These are phyloP conservation scores for Phaonia tiefii DNA, from an alignment of 2,888 invertebrate genomes.

Conservation along the genomic window DNA sequence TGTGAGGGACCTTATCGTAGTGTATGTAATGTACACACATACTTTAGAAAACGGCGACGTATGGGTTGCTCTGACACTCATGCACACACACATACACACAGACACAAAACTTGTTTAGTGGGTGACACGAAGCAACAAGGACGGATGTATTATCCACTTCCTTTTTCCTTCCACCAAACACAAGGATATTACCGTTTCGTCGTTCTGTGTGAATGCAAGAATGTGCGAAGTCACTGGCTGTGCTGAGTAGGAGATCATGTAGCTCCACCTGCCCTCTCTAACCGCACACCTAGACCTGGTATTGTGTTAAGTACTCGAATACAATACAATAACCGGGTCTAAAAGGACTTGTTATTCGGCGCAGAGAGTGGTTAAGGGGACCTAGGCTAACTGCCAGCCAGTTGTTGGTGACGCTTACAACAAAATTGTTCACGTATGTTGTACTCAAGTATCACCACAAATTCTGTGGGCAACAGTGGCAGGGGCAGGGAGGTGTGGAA, in stretches of 20 bases:
- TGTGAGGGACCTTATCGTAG: not conserved
- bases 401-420: conserved; percentile 34
- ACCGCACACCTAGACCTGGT: not conserved
- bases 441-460: not conserved
- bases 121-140: conserved; percentile 81
- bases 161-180: conserved; percentile 82
- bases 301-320: conserved; percentile 35
- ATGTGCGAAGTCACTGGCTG: conserved; percentile 39
- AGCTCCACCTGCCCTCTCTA: conserved; percentile 44
- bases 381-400: conserved; percentile 37
- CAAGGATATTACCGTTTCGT: conserved; percentile 81
- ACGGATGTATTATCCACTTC: conserved; percentile 82
- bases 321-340: conserved; percentile 34
- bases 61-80: conserved; percentile 3
- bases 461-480: not conserved
- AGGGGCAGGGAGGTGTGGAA: not conserved
- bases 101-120: conserved; percentile 75
- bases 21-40: not conserved
- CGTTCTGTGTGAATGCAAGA: conserved; percentile 68
- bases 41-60: conserved; percentile 15
- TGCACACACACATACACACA: conserved; percentile 10
- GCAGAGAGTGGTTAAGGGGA: conserved; percentile 18
- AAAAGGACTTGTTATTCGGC: too few relatives aligned
- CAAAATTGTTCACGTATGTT: too few relatives aligned
- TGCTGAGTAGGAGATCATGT: conserved; percentile 44